Base-by-base conservation (phyloP, 2,113 vertebrate species). In the Sitta europaea region DNA sequence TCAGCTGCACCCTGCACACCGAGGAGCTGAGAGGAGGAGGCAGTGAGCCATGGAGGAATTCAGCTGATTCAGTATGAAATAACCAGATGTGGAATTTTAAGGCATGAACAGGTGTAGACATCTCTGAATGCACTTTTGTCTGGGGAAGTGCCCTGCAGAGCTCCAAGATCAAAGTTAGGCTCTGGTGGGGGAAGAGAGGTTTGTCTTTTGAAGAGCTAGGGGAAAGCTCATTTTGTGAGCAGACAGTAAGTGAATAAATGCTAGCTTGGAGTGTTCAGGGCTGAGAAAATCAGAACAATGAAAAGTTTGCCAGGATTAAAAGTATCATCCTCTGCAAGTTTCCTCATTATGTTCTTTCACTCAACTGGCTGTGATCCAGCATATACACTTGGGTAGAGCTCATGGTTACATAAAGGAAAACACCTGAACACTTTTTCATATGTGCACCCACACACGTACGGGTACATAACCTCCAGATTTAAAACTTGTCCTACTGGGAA, bases 21-120 rank as follows among this genome's bases (percentile, higher is more conserved):
- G 0, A 72, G 40, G 42, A 62, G 50, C 13, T 66, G 50, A 84
- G 53, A 72, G 57, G 75, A 73, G 67, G 71, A 93, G 88, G 22
- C 48, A 89, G 70, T 25, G 78, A 74, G 59, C 91, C 53, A n/a
- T 0, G 4, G 47, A 92, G 29, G 40, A 89, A 87, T 86, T 89
- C 51, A 80, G 89, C 74, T 96, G 91, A 96, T 77, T 36, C 24
- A 59, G 51, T 82, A 67, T 74, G 96, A 88, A 92, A 83, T 84
- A 87, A 83, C 85, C 93, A 97, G 84, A 94, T 94, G 91, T 93
- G 85, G 75, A 87, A 88, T 96, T 92, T 93, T 77, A 90, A 95
- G 75, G 71, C 90, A 83, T 14, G 75, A 97, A 90, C 85, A 95
- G 87, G 87, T 96, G 93, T 90, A 92, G 82, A 90, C 72, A 77